Conservation (phyloP, 2,888 invertebrate species). For the Thelaira solivaga region DNA sequence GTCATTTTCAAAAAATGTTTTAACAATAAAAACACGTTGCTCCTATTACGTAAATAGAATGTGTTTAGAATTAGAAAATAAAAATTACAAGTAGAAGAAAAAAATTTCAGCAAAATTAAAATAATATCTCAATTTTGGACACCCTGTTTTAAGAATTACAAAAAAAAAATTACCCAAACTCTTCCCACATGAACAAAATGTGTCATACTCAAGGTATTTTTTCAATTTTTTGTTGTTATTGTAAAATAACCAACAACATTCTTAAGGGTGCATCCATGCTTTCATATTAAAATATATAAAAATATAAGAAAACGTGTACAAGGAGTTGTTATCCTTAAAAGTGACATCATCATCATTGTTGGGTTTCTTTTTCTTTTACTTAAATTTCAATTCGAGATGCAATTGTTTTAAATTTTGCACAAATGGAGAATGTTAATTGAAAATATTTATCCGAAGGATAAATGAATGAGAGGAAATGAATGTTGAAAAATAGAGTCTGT, state of each 20-base stretch:
- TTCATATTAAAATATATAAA: conserved; percentile 4
- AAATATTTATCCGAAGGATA: too few species aligned
- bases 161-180: conserved; percentile 32
- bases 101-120: too few species aligned
- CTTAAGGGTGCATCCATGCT: conserved; percentile 9
- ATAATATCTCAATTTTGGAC: too few species aligned
- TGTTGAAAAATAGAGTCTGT: too few species aligned
- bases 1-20: too few species aligned
- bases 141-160: too few species aligned
- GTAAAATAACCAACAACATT: background rate
- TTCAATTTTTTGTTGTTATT: background rate
- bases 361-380: background rate
- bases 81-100: conserved; percentile 55
- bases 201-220: conserved; percentile 22
- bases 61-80: too few species aligned
- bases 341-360: conserved; percentile 40
- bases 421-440: too few species aligned
- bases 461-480: too few species aligned
- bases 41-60: too few species aligned
- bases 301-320: conserved; percentile 28
- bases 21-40: too few species aligned
- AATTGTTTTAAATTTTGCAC: conserved; percentile 8
- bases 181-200: conserved; percentile 73
- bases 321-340: conserved; percentile 48
- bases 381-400: background rate